These are phyloP conservation scores for Otus scops DNA, from an alignment of 2,797 vertebrate species.

Conservation along the genomic window DNA sequence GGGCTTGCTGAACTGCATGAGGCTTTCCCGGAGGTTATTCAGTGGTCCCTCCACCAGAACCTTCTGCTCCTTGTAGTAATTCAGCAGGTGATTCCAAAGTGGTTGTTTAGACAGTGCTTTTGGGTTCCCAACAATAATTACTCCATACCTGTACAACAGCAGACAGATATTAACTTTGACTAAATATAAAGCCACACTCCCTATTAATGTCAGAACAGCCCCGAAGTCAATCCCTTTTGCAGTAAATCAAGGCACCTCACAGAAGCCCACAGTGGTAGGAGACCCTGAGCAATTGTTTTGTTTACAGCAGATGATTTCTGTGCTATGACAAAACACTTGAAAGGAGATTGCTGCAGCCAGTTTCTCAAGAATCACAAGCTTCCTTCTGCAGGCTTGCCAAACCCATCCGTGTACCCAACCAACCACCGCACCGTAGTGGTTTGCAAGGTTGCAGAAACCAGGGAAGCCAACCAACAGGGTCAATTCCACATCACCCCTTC, in stretches of 20 bases:
- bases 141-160: slow-evolving; percentile 84
- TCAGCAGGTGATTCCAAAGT: slow-evolving; percentile 97
- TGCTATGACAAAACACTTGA: not conserved
- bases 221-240: rapidly evolving
- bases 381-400: not conserved
- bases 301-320: not conserved
- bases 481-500: not conserved
- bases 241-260: not conserved
- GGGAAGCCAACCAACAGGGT: not conserved
- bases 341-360: not conserved
- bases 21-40: slow-evolving; percentile 96
- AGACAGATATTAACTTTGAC: not conserved
- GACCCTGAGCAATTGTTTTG: not conserved
- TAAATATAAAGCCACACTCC: not conserved
- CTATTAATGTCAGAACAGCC: rapidly evolving
- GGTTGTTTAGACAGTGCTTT: slow-evolving; percentile 98
- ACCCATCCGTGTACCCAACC: rapidly evolving
- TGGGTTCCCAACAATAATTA: slow-evolving; percentile 98
- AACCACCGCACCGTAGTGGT: rapidly evolving
- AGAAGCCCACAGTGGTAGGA: not conserved
- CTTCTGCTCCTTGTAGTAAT: slow-evolving; percentile 99
- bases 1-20: slow-evolving; percentile 99
- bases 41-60: slow-evolving; percentile 97
- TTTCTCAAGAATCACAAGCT: not conserved
- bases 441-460: not conserved